Percentiles rank a stretch among this genome's conserved stretches.
phyloP scores from a whole-genome alignment of 2,797 vertebrate genomes.

The Microctenopoma lineatum region DNA sequence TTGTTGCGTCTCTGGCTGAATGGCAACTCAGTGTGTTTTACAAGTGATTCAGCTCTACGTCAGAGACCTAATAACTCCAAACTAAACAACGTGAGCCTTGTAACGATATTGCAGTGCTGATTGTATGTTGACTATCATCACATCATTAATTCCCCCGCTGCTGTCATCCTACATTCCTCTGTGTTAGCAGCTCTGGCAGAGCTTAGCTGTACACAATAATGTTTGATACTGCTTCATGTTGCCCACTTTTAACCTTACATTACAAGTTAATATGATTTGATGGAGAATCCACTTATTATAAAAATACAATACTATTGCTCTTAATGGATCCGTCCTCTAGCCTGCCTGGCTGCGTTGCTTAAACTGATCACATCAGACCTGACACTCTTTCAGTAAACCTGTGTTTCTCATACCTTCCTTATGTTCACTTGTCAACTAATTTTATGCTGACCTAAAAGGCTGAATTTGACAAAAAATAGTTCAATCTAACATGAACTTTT shows the following conservation, averaged over 20 bases:
- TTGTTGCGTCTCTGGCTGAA: conserved; percentile 44
- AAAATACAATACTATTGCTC: background rate
- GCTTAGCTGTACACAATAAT: conserved; percentile 32
- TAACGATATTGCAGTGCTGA: conserved; percentile 49
- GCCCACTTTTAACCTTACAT: background rate
- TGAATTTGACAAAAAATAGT: background rate
- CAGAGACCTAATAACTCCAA: conserved; percentile 71
- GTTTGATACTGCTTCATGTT: conserved; percentile 18
- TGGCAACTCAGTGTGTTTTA: conserved; percentile 64
- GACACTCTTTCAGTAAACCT: too few species aligned
- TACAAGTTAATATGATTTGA: conserved; percentile 12
- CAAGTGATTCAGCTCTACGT: conserved; percentile 61
- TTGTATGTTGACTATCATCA: conserved; percentile 72
- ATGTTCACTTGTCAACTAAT: too few species aligned
- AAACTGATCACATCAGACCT: too few species aligned
- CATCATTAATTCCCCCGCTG: conserved; percentile 54
- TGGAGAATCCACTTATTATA: background rate
- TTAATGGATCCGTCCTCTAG: too few species aligned
- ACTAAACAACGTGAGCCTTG: conserved; percentile 67
- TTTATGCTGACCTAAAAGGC: background rate
- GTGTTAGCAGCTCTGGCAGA: conserved; percentile 17
- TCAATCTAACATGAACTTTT: background rate
- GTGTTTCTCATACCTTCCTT: too few species aligned
- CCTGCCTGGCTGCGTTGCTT: too few species aligned
- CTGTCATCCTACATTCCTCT: conserved; percentile 55